A percentile compares a stretch with the other conserved stretches of the same genome.
These are phyloP conservation scores for Dicentrarchus labrax DNA, from an alignment of 2,113 vertebrate species.

Conservation along the genomic window DNA sequence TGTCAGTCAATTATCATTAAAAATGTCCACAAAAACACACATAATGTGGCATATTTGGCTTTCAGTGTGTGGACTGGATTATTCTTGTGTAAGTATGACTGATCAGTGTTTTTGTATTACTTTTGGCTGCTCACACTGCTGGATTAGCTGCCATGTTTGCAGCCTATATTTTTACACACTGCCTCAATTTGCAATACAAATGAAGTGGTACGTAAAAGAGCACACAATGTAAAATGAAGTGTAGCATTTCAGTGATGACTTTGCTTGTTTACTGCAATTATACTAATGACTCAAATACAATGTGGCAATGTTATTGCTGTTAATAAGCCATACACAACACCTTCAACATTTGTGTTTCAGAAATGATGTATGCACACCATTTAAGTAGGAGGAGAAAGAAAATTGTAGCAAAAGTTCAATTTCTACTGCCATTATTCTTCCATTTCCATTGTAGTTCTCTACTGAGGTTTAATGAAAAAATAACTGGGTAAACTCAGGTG, in stretches of 20 bases:
- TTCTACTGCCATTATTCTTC: neutral
- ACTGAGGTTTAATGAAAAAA: slow-evolving; percentile 1
- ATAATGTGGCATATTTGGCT: neutral
- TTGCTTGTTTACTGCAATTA: slow-evolving; percentile 12
- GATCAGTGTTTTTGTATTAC: neutral
- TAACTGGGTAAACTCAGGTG: slow-evolving; percentile 30
- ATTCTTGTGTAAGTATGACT: neutral
- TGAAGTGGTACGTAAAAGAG: neutral
- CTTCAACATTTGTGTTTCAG: neutral
- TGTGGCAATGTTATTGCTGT: neutral
- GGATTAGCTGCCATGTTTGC: neutral
- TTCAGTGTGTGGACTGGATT: neutral
- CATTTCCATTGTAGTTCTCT: neutral
- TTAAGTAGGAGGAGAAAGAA: neutral
- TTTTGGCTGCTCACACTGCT: neutral
- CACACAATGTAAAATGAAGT: neutral
- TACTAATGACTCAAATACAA: neutral
- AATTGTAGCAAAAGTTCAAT: neutral
- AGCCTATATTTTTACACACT: neutral
- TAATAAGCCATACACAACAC: neutral
- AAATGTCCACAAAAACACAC: neutral
- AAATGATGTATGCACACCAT: neutral
- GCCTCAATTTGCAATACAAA: neutral
- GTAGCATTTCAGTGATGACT: neutral
- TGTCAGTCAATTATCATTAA: neutral